These are phyloP conservation scores for Lagria hirta DNA, from an alignment of 2,888 invertebrate species.

Conservation along the genomic window DNA sequence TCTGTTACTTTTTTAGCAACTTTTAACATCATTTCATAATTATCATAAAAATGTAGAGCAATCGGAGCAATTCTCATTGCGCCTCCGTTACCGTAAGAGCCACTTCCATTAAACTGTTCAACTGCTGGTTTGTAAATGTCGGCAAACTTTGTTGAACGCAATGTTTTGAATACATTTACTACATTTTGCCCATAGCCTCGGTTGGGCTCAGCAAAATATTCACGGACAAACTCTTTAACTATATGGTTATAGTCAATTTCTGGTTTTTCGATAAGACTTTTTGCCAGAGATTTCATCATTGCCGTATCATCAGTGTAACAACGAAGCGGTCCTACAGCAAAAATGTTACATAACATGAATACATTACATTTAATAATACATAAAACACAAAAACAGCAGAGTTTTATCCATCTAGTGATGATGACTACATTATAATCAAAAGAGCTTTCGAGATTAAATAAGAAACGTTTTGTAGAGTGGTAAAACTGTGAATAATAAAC, in stretches of 20 bases:
- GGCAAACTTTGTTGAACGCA: constrained; percentile 57
- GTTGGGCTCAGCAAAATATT: constrained; percentile 62
- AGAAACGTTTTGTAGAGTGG: no score
- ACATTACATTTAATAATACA: no score
- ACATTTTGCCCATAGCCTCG: constrained; percentile 69
- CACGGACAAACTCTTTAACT: constrained; percentile 65
- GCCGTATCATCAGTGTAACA: constrained; percentile 72
- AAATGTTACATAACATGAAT: no score
- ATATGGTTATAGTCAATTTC: constrained; percentile 61
- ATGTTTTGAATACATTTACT: constrained; percentile 59
- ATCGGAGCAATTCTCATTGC: constrained; percentile 73
- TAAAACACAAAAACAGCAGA: no score
- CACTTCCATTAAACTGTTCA: constrained; percentile 66
- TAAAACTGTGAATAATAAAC: no score
- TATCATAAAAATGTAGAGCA: constrained; percentile 61
- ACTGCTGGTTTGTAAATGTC: constrained; percentile 65
- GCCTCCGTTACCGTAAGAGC: constrained; percentile 78
- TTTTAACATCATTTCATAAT: constrained; percentile 56
- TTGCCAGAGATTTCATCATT: constrained; percentile 66
- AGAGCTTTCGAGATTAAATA: no score
- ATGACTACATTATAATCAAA: no score
- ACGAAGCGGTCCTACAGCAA: constrained; percentile 60
- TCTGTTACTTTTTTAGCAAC: constrained; percentile 56
- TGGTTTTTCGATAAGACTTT: constrained; percentile 59
- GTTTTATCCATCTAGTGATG: no score